phyloP scores from a whole-genome alignment of 1,140 invertebrate genomes.

The Calephelis nemesis region DNA sequence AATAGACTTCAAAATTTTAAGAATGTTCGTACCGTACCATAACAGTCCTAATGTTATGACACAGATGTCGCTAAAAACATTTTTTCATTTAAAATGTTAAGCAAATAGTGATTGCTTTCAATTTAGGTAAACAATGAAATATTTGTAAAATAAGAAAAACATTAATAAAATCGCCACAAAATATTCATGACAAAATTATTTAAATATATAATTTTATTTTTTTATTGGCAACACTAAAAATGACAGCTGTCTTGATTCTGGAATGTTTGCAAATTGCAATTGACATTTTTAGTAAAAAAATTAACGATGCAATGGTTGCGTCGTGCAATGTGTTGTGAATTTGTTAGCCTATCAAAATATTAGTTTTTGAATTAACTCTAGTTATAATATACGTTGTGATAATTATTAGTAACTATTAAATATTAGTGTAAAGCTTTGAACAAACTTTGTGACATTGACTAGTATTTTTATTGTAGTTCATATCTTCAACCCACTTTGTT shows the following conservation, averaged over 20 bases:
- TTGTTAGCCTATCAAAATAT: constrained; percentile 58
- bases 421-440: constrained; percentile 55
- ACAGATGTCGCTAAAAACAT: too few species aligned
- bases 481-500: constrained; percentile 65
- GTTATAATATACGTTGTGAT: constrained; percentile 50
- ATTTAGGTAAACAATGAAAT: too few species aligned
- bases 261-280: constrained; percentile 32
- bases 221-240: neutral
- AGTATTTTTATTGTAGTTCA: constrained; percentile 48
- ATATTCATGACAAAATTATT: neutral
- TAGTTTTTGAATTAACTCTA: constrained; percentile 52
- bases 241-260: constrained; percentile 30
- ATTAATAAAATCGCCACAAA: neutral
- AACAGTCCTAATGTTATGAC: too few species aligned
- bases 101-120: too few species aligned
- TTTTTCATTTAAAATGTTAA: too few species aligned
- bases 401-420: constrained; percentile 42
- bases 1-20: too few species aligned
- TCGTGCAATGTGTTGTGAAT: constrained; percentile 61
- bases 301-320: constrained; percentile 50
- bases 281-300: constrained; percentile 47
- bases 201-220: neutral
- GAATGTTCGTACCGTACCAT: too few species aligned
- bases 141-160: neutral
- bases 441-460: constrained; percentile 45